Base-by-base conservation (phyloP, 2,797 vertebrate species). In the Rhinogobio ventralis region DNA sequence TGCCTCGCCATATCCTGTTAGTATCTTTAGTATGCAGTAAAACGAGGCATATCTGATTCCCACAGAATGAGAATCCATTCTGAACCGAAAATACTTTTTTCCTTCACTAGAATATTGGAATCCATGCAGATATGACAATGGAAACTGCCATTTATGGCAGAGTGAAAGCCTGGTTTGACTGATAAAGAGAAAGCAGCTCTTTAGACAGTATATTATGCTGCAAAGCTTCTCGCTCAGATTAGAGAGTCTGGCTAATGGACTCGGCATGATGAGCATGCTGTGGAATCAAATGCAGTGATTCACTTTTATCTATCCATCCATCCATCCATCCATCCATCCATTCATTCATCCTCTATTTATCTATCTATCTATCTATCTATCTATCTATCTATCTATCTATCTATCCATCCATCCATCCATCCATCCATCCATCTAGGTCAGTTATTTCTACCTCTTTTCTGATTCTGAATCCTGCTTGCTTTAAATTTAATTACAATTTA, bases 101-200 rank as follows among this genome's bases (percentile, higher is more conserved):
- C 49, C 49, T 42, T 51, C 25, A 23, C 25, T 64, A 28, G 30
- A 75, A 28, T 55, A 67, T 33, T 57, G 62, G 62, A 46, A 68
- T 76, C 62, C 62, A 57, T 76, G 46, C 45, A 5, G 46, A 83
- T 75, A 67, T 83, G 55, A 67, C 23, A 51, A 76, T 9, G 15
- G 9, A 53, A 62, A 25, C 8, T 23, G 45, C 39, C 53, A 62
- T 67, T 73, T 51, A 39, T 81, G 46, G 60, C n/a, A 60, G 83
- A 73, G 64, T 51, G 64, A 42, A 23, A 72, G 80, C 51, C 74
- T 73, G 45, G 67, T 72, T 82, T 79, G 81, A 72, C 74, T 83
- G 66, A 86, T 86, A 66, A 71, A 23, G 66, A 66, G 67, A 86
- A 82, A 71, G 85, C 81, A 66, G 80, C 85, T 73, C 66, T 86